Evolutionary conservation across 1,140 invertebrate genomes (phyloP).

Genomic region (Pogonus chalceus): DNA sequence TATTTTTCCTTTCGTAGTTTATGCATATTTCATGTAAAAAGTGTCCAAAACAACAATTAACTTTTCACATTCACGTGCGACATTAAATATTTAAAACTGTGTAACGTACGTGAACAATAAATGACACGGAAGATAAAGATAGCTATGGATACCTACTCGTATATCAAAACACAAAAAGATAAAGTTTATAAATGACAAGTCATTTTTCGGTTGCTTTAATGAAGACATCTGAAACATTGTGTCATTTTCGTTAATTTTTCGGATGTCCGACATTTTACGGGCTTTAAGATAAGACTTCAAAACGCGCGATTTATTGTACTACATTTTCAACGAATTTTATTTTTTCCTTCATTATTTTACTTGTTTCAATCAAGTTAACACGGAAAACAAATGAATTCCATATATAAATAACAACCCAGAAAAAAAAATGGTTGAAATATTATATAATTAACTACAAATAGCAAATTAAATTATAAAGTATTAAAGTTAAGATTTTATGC

Average conservation of each 20-base stretch:
- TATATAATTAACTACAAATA: no score
- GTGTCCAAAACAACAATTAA: neutral
- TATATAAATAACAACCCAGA: no score
- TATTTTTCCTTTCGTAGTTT: neutral
- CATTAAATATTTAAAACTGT: neutral
- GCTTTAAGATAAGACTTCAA: neutral
- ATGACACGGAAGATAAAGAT: neutral
- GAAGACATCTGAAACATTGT: neutral
- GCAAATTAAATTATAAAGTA: no score
- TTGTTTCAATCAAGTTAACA: no score
- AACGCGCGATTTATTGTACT: no score
- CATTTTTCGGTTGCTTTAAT: neutral
- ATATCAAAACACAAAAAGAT: conserved; percentile 3
- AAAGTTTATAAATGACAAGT: neutral
- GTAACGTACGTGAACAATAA: neutral
- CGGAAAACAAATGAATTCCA: no score
- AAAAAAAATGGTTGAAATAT: no score
- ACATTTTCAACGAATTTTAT: no score
- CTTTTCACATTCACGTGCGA: neutral
- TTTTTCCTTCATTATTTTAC: no score
- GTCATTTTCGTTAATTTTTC: conserved; percentile 5
- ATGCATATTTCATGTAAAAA: neutral
- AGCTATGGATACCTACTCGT: neutral
- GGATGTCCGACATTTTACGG: neutral
- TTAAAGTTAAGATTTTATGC: no score